Evolutionary conservation across 2,797 vertebrate species (phyloP).

Genomic region (Hemitrygon akajei): DNA sequence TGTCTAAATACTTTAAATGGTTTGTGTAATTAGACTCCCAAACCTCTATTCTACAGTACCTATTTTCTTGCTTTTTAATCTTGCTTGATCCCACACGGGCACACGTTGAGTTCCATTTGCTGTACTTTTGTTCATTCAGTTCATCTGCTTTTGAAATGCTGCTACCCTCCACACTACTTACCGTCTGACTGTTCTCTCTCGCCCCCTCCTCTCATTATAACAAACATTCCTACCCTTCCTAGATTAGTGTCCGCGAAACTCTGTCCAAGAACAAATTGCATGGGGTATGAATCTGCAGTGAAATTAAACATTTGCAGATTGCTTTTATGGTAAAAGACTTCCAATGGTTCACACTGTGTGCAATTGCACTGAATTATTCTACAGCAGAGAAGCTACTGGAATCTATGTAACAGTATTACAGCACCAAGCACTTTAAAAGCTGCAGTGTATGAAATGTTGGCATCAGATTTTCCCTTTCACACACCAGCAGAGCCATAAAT

Average conservation of each 20-base stretch:
- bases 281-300: background rate
- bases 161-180: background rate
- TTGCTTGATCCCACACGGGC: background rate
- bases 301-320: background rate
- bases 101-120: background rate
- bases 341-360: background rate
- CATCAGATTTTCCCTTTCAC: constrained; percentile 38
- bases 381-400: constrained; percentile 50
- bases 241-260: background rate
- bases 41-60: background rate
- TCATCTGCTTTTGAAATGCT: background rate
- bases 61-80: background rate
- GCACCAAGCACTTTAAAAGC: constrained; percentile 55
- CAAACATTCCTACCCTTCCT: background rate
- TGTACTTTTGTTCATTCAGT: background rate
- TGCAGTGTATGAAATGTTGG: constrained; percentile 56
- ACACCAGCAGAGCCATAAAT: constrained; percentile 49
- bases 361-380: constrained; percentile 40
- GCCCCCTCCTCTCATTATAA: too few species aligned
- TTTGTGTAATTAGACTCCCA: background rate
- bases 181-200: too few species aligned
- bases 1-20: background rate
- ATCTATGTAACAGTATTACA: constrained; percentile 47
- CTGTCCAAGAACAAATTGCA: background rate
- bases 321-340: background rate